Conservation (phyloP, 2,888 invertebrate species). For the Yponomeuta evonymella region DNA sequence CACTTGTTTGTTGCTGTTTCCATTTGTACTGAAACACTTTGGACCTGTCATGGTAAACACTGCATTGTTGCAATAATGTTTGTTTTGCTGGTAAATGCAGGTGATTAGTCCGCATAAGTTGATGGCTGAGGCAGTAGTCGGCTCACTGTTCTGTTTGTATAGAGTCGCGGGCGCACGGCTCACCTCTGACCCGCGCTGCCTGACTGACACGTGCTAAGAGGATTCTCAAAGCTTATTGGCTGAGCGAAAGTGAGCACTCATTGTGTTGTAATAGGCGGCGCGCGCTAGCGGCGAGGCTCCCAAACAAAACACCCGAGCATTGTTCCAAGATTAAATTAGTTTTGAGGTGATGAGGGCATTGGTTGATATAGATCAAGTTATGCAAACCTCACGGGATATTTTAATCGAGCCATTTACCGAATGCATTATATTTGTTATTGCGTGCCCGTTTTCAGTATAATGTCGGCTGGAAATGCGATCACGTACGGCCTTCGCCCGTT, state of each 20-base stretch:
- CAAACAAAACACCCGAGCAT: slow-evolving; percentile 30
- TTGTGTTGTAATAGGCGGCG: slow-evolving; percentile 45
- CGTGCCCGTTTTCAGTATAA: slow-evolving; percentile 54
- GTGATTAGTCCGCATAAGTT: neutral
- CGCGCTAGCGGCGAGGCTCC: slow-evolving; percentile 31
- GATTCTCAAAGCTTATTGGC: slow-evolving; percentile 54
- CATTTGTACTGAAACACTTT: too few species aligned
- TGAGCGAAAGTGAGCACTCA: slow-evolving; percentile 50
- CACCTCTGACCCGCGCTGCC: slow-evolving; percentile 54
- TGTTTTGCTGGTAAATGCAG: too few species aligned
- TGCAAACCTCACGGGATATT: slow-evolving; percentile 22
- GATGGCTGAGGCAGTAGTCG: neutral
- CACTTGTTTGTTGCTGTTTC: too few species aligned
- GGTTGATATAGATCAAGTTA: slow-evolving; percentile 22
- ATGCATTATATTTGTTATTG: slow-evolving; percentile 51
- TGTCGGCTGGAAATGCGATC: slow-evolving; percentile 64
- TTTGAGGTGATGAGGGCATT: slow-evolving; percentile 18
- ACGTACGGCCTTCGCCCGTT: slow-evolving; percentile 30
- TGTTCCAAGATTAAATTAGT: slow-evolving; percentile 27
- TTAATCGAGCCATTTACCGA: slow-evolving; percentile 22
- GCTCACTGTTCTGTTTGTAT: neutral
- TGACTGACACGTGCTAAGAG: slow-evolving; percentile 54
- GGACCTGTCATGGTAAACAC: too few species aligned
- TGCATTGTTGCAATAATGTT: too few species aligned
- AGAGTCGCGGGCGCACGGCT: slow-evolving; percentile 36